Base-by-base conservation (phyloP, 1,140 invertebrate genomes). In the Arctopsyche grandis region DNA sequence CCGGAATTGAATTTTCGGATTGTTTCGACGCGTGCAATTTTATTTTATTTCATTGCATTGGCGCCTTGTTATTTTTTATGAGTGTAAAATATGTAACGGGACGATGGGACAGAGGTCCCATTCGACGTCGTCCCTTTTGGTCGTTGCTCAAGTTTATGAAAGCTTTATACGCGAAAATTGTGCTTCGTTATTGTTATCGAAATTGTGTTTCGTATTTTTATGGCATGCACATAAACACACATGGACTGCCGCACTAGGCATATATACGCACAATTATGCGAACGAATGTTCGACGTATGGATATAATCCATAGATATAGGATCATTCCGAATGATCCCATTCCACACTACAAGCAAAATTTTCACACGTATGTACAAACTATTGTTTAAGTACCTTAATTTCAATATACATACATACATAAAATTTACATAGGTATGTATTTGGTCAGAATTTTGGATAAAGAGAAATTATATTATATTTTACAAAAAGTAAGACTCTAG, bases 41-140 rank as follows among this genome's bases (percentile, higher is more conserved):
- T 66, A 79, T 79, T 79, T 79, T 75, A 79, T 79, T 79, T 79
- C 75, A 79, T 79, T 70, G 52, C 73, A 79, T 79, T 69, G 66
- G 78, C 63, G 73, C 58, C 78, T 79, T 79, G 78, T 79, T 79
- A 79, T 79, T 79, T 79, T 79, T 79, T 79, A 79, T 63, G 78
- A 69, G 38, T 75, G 73, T 79, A 79, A 75, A 79, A 79, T 79
- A 79, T 76, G 71, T 75, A 74, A 79, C 63, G 78, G 70, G n/a
- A 66, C 19, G 22, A 66, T 66, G 44, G 29, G 43, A 48, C 69
- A 71, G 24, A 74, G 21, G 48, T 74, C 46, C 44, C 24, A 22
- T 75, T 29, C 74, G 22, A 44, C 21, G 29, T 43, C 71, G 66
- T 79, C 73, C 73, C 24, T 79, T 79, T 76, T 44, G 60, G 71